A percentile compares a stretch with the other conserved stretches of the same genome.
These are phyloP conservation scores for Mohoua ochrocephala DNA, from an alignment of 2,113 vertebrate genomes.

Conservation along the genomic window DNA sequence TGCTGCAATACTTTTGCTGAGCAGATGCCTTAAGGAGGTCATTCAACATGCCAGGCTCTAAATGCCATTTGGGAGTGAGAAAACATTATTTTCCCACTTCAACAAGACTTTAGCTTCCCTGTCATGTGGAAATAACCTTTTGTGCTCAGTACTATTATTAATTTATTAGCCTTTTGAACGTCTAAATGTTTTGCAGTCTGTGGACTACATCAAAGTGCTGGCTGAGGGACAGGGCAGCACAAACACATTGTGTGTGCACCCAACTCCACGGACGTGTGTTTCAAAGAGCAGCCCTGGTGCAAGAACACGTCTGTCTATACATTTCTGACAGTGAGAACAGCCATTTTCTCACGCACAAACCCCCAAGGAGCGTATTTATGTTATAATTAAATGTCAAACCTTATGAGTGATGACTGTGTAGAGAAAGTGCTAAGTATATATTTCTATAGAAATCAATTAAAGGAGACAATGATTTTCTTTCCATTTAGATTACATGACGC, in stretches of 20 bases:
- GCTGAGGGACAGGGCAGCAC: not conserved
- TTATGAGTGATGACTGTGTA: not conserved
- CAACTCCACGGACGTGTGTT: not conserved
- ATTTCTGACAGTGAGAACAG: not conserved
- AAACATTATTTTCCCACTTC: slow-evolving; percentile 39
- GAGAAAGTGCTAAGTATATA: slow-evolving; percentile 8
- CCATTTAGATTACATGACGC: not conserved
- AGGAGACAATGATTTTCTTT: slow-evolving; percentile 7
- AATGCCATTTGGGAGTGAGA: slow-evolving; percentile 20
- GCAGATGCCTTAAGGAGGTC: slow-evolving; percentile 48
- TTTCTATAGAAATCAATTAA: slow-evolving; percentile 42
- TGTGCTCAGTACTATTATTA: slow-evolving; percentile 16
- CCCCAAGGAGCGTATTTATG: not conserved
- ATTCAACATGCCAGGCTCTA: slow-evolving; percentile 21
- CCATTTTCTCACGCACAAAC: not conserved
- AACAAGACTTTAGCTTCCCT: not conserved
- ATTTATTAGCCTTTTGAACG: slow-evolving; percentile 23
- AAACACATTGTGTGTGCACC: not conserved
- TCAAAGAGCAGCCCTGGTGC: not conserved
- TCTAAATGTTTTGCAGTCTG: not conserved
- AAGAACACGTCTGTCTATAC: not conserved
- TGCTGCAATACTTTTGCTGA: not conserved
- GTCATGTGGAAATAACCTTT: slow-evolving; percentile 38
- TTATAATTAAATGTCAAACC: slow-evolving; percentile 10
- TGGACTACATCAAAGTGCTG: not conserved